Evolutionary conservation across 1,140 invertebrate genomes (phyloP), one percentile per base, ranked within the genome.

Genomic region (Battus philenor): DNA sequence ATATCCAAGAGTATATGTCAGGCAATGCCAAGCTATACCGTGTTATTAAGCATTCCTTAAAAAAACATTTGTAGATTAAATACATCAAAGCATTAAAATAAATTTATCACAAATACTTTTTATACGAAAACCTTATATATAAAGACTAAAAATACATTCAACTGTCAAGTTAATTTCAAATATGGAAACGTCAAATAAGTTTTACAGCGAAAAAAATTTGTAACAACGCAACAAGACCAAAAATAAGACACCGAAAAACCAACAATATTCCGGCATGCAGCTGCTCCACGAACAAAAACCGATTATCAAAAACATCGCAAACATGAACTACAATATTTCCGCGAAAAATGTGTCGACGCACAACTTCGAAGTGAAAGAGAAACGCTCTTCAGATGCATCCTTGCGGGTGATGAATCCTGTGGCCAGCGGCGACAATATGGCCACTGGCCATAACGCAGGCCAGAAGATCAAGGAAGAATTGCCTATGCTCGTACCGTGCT

Each of bases 361-460:
- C 12, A 63, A 64, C 18, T 50, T 76, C 24, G 73, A 76, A n/a
- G 62, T 72, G 11, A 77, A 80, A 36, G 72, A 77, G 46, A 73
- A 76, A 38, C 49, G 53, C 17, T 75, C 69, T 5, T 83, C 79
- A 0, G 54, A 70, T 30, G 62, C 51, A 5, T 78, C 76, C 1
- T 46, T 80, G 16, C 50, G 64, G 27, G 13, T 66, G 5, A 84
- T 80, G 80, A 78, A 81, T 29, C 77, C 74, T 2, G 80, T 84
- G 9, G 77, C 80, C 1, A 84, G 80, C 36, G 80, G 80, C 4
- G 80, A 84, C 45, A 84, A 81, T 18, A 63, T 84, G 27, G 46
- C 68, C 3, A 66, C 57, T 0, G 68, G 61, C 4, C 33, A 74
- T 4, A 69, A 59, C 32, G 66, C 63, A 0, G 33, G 52, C 1